These are phyloP conservation scores for Subanguina moxae DNA, from an alignment of 1,140 invertebrate genomes.

Conservation along the genomic window DNA sequence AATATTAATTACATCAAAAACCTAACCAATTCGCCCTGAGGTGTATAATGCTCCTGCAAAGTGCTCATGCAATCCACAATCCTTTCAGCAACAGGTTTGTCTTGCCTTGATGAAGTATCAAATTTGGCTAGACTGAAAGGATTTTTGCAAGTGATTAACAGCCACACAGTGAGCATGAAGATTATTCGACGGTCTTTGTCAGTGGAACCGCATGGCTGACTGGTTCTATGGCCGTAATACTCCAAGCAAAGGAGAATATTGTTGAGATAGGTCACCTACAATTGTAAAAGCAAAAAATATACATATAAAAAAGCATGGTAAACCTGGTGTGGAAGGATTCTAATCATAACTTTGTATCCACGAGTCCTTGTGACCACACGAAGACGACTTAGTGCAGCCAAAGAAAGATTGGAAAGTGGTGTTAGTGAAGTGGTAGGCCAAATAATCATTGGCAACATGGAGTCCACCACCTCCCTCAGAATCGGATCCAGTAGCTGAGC, in stretches of 20 bases:
- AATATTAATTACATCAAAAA: not conserved
- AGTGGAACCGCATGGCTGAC: not conserved
- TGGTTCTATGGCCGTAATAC: constrained; percentile 3
- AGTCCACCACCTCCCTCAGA: constrained; percentile 12
- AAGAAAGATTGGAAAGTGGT: not conserved
- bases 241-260: constrained; percentile 16
- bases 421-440: not conserved
- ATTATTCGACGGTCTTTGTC: constrained; percentile 17
- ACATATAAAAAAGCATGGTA: not conserved
- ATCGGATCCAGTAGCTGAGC: constrained; percentile 28
- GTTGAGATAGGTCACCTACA: constrained; percentile 25
- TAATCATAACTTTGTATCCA: constrained; percentile 26
- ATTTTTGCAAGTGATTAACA: constrained; percentile 47
- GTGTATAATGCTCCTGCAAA: constrained; percentile 10
- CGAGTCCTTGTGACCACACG: constrained; percentile 22
- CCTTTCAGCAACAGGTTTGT: constrained; percentile 4
- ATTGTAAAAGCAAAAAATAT: no score
- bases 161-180: constrained; percentile 31
- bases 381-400: constrained; percentile 14
- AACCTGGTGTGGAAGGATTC: constrained; percentile 33
- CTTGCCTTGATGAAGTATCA: constrained; percentile 3
- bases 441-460: not conserved
- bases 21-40: constrained; percentile 21
- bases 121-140: constrained; percentile 41
- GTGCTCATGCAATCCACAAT: constrained; percentile 10